A percentile compares a stretch with the other conserved stretches of the same genome.
Conservation (phyloP, 2,888 invertebrate species). For the Diabrotica balteata region DNA sequence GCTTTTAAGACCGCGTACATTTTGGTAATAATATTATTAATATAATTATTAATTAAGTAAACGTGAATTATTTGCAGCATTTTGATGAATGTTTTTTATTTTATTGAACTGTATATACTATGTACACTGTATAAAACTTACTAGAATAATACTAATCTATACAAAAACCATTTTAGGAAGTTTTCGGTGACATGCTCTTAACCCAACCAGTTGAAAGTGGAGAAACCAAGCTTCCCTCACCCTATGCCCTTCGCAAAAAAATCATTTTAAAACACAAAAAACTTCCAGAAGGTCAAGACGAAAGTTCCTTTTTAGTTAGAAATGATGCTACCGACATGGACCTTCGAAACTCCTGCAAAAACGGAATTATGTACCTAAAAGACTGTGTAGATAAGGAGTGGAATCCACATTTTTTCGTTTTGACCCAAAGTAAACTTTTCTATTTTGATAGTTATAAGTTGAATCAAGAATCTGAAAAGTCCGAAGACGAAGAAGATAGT, state of each 20-base stretch:
- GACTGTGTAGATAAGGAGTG: slow-evolving; percentile 90
- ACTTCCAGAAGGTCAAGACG: slow-evolving; percentile 87
- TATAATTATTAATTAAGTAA: too few relatives aligned
- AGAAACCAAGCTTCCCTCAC: slow-evolving; percentile 83
- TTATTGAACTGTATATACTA: too few relatives aligned
- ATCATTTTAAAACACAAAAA: slow-evolving; percentile 93
- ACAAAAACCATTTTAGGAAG: slow-evolving; percentile 62
- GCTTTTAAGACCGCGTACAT: too few relatives aligned
- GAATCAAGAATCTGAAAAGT: slow-evolving; percentile 50
- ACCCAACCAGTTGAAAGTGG: slow-evolving; percentile 79
- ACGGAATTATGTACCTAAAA: slow-evolving; percentile 87
- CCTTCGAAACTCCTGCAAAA: slow-evolving; percentile 83
- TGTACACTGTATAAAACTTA: too few relatives aligned
- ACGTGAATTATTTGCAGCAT: too few relatives aligned
- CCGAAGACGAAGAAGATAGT: slow-evolving; percentile 57
- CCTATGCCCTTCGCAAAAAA: slow-evolving; percentile 76
- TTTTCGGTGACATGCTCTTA: slow-evolving; percentile 86
- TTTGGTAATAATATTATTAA: too few relatives aligned
- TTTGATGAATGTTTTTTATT: too few relatives aligned
- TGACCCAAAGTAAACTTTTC: slow-evolving; percentile 86
- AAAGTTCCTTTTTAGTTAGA: slow-evolving; percentile 67
- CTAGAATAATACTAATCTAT: not conserved
- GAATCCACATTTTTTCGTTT: slow-evolving; percentile 92
- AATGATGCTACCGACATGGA: slow-evolving; percentile 76
- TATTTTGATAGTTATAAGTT: slow-evolving; percentile 74